These are phyloP conservation scores for Carterocephalus palaemon DNA, from an alignment of 2,888 invertebrate genomes.

Conservation along the genomic window DNA sequence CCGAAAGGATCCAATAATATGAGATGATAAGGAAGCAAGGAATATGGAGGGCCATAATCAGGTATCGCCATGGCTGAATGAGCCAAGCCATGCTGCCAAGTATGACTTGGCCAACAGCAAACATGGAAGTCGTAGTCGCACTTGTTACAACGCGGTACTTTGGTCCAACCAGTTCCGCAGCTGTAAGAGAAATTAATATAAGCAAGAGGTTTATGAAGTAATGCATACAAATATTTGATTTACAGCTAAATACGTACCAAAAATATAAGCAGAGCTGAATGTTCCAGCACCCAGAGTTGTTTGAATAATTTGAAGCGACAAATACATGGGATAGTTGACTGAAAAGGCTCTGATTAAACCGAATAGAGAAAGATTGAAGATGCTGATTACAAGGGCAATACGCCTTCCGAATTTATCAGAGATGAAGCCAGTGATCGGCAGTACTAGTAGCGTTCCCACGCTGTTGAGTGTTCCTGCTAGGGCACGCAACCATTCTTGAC, in stretches of 20 bases:
- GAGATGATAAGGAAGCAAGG: slow-evolving; percentile 82
- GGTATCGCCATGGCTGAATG: slow-evolving; percentile 82
- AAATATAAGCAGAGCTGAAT: slow-evolving; percentile 71
- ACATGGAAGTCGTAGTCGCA: slow-evolving; percentile 83
- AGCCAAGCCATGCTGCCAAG: slow-evolving; percentile 83
- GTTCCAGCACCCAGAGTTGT: slow-evolving; percentile 74
- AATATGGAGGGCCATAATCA: slow-evolving; percentile 82
- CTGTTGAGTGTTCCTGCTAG: slow-evolving; percentile 82
- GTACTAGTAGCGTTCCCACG: slow-evolving; percentile 80
- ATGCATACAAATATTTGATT: no score
- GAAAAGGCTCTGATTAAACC: slow-evolving; percentile 78
- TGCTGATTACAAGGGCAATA: slow-evolving; percentile 49
- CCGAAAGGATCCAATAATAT: slow-evolving; percentile 82
- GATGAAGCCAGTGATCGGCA: slow-evolving; percentile 80
- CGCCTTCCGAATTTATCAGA: slow-evolving; percentile 79
- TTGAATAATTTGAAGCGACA: slow-evolving; percentile 74
- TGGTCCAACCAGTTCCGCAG: slow-evolving; percentile 87
- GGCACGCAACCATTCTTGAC: slow-evolving; percentile 81
- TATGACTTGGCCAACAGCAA: slow-evolving; percentile 84
- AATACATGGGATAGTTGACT: slow-evolving; percentile 75
- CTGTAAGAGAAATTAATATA: slow-evolving; percentile 50
- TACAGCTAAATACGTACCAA: slow-evolving; percentile 53
- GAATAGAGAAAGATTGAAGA: slow-evolving; percentile 53
- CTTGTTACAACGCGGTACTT: slow-evolving; percentile 85
- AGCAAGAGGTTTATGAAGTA: no score